Percentiles rank a stretch among this genome's conserved stretches.
These are phyloP conservation scores for Eriocheir sinensis DNA, from an alignment of 1,140 invertebrate species.

Conservation along the genomic window DNA sequence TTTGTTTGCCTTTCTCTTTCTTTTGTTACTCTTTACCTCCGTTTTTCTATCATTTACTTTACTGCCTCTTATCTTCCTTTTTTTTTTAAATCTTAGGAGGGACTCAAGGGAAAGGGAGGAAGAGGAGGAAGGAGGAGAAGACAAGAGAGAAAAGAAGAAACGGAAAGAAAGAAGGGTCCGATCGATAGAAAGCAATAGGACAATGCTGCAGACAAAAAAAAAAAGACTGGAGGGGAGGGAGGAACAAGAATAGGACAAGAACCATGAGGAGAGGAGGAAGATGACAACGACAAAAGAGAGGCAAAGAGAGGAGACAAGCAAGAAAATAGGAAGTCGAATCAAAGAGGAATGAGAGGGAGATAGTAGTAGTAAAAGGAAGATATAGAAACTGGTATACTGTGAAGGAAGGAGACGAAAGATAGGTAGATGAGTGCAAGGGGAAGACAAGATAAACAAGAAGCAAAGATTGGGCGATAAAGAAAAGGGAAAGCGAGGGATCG, in stretches of 20 bases:
- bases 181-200: too few relatives aligned
- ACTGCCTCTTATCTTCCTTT: too few relatives aligned
- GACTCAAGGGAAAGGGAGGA: background rate
- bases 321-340: background rate
- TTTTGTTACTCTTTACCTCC: too few relatives aligned
- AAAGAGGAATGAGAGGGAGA: background rate
- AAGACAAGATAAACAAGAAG: background rate
- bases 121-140: background rate
- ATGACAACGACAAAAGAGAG: too few relatives aligned
- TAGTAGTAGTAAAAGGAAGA: background rate
- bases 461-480: background rate
- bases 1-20: too few relatives aligned
- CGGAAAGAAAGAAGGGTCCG: background rate
- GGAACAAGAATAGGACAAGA: background rate
- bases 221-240: background rate
- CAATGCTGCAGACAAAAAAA: too few relatives aligned
- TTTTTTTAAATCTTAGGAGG: too few relatives aligned
- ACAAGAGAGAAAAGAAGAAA: background rate
- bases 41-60: too few relatives aligned
- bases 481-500: too few relatives aligned
- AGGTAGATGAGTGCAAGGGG: background rate
- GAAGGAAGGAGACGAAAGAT: background rate
- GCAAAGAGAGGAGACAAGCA: background rate
- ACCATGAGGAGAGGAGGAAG: too few relatives aligned
- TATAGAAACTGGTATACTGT: background rate